Base-by-base conservation (phyloP, 2,113 vertebrate genomes). In the Narcine bancroftii region DNA sequence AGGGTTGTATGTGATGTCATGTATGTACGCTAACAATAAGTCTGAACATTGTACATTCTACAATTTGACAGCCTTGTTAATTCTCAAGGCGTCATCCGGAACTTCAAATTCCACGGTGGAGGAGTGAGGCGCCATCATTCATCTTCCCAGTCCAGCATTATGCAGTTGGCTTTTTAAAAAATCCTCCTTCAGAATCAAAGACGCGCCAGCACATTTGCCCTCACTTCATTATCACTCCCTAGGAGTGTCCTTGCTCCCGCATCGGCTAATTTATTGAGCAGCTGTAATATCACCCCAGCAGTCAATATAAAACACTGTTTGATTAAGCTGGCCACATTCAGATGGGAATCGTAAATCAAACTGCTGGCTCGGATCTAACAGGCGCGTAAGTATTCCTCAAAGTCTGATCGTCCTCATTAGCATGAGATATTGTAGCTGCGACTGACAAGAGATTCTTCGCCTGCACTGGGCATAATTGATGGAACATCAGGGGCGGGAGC, bases 211-310 rank as follows among this genome's bases (percentile, higher is more conserved):
- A 45, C 39, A 26, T 15, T 15, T 87, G 17, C 89, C 42, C 65
- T 91, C 39, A 66, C 89, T 69, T 91, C 89, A 91, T 69, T 91
- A 91, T 15, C 19, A 39, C 42, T 91, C 63, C 42, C 63, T 6
- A 39, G 66, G 65, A 15, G 63, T 45, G 19, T 91, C 71, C 89
- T 42, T 17, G 1, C 89, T 69, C 65, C 11, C 24, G 17, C 63
- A 69, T 47, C 47, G 39, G 47, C 89, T 91, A 91, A 91, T 71
- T 91, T 69, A 91, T 69, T 91, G 89, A 91, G 5, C 65, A 42
- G 39, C 65, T 66, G 42, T 29, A 29, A 66, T 69, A 91, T 60
- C 53, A 6, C 15, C 81, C 53, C n/a, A 36, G 53, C 42, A 91
- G 89, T 69, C 89, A 91, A 91, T 69, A 63, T 60, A 87, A 87